Conservation (phyloP, 2,888 invertebrate genomes). For the Heliconius charithonia region DNA sequence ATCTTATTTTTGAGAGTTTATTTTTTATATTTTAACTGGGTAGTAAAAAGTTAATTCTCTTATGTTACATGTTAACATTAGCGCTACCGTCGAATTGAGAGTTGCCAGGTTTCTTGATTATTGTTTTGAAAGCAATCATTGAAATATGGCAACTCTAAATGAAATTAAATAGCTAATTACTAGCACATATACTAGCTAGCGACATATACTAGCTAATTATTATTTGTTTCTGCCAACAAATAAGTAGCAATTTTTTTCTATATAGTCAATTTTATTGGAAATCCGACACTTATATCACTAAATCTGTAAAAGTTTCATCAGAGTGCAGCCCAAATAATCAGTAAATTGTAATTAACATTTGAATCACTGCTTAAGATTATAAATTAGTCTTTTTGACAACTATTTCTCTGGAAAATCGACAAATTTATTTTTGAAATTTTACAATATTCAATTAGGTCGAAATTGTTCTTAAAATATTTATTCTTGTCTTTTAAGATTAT, state of each 20-base stretch:
- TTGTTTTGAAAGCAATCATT: constrained; percentile 10
- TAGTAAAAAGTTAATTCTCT: constrained; percentile 8
- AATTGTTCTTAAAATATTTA: constrained; percentile 39
- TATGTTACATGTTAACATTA: not conserved
- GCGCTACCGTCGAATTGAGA: not conserved
- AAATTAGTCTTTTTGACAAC: constrained; percentile 40
- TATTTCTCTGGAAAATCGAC: constrained; percentile 32
- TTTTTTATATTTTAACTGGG: not conserved
- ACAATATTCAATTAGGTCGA: constrained; percentile 38
- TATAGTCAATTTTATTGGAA: constrained; percentile 8
- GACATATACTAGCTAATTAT: not conserved
- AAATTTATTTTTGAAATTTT: constrained; percentile 44
- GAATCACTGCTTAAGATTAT: constrained; percentile 38
- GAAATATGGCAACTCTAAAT: constrained; percentile 11
- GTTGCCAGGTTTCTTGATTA: constrained; percentile 10
- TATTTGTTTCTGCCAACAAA: constrained; percentile 15
- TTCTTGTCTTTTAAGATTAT: constrained; percentile 40
- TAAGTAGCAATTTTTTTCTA: not conserved
- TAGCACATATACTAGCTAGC: constrained; percentile 1
- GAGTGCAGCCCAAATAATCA: constrained; percentile 23
- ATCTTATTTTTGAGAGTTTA: constrained; percentile 11
- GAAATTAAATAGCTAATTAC: not conserved
- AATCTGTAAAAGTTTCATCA: constrained; percentile 7
- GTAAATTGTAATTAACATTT: not conserved
- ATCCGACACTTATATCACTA: not conserved